These are phyloP conservation scores for Dicycla oo DNA, from an alignment of 2,888 invertebrate genomes.

Conservation along the genomic window DNA sequence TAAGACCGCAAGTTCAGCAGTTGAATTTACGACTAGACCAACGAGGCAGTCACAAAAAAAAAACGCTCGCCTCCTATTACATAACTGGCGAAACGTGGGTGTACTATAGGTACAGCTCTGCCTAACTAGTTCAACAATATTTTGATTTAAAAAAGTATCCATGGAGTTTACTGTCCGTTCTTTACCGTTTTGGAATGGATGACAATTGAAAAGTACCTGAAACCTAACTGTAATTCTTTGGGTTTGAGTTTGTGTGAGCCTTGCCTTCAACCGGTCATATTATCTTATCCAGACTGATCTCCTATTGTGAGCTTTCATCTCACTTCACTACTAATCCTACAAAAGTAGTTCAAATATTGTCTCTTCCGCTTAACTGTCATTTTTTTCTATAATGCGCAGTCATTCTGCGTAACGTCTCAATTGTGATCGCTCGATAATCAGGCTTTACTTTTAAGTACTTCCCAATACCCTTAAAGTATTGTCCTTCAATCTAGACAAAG, in stretches of 20 bases:
- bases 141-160: neutral
- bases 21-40: neutral
- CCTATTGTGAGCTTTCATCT: neutral
- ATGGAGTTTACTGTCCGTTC: neutral
- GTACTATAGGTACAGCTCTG: neutral
- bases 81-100: neutral
- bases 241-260: neutral
- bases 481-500: constrained; percentile 12
- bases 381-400: neutral
- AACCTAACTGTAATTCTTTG: neutral
- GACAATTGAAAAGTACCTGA: neutral
- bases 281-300: neutral
- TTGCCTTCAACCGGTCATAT: neutral
- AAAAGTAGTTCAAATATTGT: neutral
- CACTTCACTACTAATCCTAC: neutral
- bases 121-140: too few species aligned
- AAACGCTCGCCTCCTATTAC: too few species aligned
- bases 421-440: constrained; percentile 12
- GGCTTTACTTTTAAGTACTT: neutral
- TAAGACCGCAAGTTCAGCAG: too few species aligned
- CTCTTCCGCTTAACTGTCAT: neutral
- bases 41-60: neutral
- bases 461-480: neutral
- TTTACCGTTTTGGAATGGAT: neutral
- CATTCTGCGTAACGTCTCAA: neutral